These are phyloP conservation scores for Callyntrura guangdongensis DNA, from an alignment of 2,888 invertebrate species.

Conservation along the genomic window DNA sequence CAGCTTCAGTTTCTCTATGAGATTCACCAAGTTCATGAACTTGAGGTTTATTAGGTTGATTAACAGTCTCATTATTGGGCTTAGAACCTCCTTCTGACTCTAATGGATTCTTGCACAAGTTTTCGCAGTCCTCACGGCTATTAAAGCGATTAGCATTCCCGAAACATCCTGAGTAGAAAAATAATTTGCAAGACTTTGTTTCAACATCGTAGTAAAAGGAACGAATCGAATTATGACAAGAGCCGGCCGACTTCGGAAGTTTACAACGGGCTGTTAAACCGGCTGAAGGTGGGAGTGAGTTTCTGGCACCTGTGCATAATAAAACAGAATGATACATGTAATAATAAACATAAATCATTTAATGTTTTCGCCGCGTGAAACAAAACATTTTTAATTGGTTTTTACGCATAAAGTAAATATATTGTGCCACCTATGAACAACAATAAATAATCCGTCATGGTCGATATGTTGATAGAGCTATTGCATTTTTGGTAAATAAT, in stretches of 20 bases:
- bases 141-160: constrained; percentile 84
- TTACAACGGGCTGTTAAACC: constrained; percentile 77
- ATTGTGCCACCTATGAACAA: constrained; percentile 46
- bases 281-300: constrained; percentile 67
- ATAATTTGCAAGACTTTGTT: constrained; percentile 78
- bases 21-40: constrained; percentile 67
- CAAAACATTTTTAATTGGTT: constrained; percentile 48
- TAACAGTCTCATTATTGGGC: constrained; percentile 53
- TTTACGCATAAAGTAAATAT: constrained; percentile 48
- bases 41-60: constrained; percentile 68
- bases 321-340: constrained; percentile 32
- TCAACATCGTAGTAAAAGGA: constrained; percentile 81
- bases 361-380: constrained; percentile 27
- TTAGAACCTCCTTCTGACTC: constrained; percentile 63
- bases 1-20: constrained; percentile 18
- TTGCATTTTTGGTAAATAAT: background rate
- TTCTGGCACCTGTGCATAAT: constrained; percentile 59
- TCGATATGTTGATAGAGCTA: background rate
- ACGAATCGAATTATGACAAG: constrained; percentile 80
- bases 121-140: constrained; percentile 80
- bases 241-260: constrained; percentile 80
- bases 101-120: constrained; percentile 76
- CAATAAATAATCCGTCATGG: constrained; percentile 35
- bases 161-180: constrained; percentile 83
- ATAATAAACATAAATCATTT: constrained; percentile 51